These are phyloP conservation scores for Centroberyx gerrardi DNA, from an alignment of 2,797 vertebrate species.

Conservation along the genomic window DNA sequence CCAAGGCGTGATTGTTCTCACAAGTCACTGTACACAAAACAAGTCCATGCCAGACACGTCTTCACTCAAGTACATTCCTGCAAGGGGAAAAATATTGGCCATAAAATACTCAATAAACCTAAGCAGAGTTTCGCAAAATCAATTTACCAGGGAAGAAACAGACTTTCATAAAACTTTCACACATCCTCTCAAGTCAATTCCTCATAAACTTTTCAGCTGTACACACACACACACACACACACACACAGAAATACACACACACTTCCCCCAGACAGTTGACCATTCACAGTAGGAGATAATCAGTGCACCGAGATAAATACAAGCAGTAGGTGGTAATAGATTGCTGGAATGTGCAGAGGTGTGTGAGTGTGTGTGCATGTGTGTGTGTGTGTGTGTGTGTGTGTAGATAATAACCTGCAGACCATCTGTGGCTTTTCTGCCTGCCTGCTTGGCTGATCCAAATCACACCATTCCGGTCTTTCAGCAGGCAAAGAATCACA, in stretches of 20 bases:
- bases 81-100: not conserved
- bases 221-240: conserved; percentile 18
- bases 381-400: conserved; percentile 47
- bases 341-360: conserved; percentile 26
- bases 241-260: conserved; percentile 16
- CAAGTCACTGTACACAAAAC: too few species aligned
- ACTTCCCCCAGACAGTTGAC: not conserved
- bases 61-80: not conserved
- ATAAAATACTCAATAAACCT: not conserved
- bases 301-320: conserved; percentile 13
- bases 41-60: not conserved
- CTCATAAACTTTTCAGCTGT: not conserved
- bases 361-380: not conserved
- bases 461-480: conserved; percentile 42
- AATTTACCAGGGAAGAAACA: not conserved
- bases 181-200: not conserved
- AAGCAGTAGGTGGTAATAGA: conserved; percentile 37
- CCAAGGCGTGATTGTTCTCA: too few species aligned
- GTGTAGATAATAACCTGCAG: conserved; percentile 61
- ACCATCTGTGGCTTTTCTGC: conserved; percentile 56
- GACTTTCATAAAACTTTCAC: not conserved
- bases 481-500: conserved; percentile 21
- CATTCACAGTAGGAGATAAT: conserved; percentile 22
- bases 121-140: not conserved
- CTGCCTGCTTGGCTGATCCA: conserved; percentile 57